phyloP scores from a whole-genome alignment of 2,797 vertebrate species.

The Siniperca scherzeri region DNA sequence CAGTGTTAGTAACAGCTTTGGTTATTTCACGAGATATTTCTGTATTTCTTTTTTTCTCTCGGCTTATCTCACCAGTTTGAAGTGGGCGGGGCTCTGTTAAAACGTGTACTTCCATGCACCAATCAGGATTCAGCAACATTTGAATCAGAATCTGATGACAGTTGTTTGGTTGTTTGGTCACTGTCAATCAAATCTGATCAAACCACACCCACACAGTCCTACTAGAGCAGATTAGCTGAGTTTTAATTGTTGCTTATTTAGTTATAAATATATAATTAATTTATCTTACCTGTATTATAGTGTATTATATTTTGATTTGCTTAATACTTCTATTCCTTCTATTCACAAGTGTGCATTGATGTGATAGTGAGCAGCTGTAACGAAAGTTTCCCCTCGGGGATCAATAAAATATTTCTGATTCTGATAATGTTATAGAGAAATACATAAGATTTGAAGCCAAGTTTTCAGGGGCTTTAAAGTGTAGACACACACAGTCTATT shows the following conservation, averaged over 20 bases:
- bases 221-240: background rate
- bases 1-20: background rate
- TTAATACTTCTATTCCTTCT: too few species aligned
- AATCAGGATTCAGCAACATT: background rate
- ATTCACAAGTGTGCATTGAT: too few species aligned
- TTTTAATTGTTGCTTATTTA: background rate
- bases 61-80: background rate
- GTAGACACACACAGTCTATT: background rate
- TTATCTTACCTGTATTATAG: too few species aligned
- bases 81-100: background rate
- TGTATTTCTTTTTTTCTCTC: background rate
- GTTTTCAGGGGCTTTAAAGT: background rate
- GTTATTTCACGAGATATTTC: background rate
- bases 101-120: background rate
- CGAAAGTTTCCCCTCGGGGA: too few species aligned
- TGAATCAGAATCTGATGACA: background rate
- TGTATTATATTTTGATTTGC: background rate
- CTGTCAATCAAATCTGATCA: background rate
- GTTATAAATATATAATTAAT: too few species aligned
- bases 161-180: too few species aligned
- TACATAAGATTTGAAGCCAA: background rate
- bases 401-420: too few species aligned
- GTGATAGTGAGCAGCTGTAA: too few species aligned
- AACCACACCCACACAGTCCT: background rate
- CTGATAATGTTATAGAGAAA: background rate